These are phyloP conservation scores for Drosophila aff. DNA, from an alignment of 1,140 invertebrate genomes.

Conservation along the genomic window DNA sequence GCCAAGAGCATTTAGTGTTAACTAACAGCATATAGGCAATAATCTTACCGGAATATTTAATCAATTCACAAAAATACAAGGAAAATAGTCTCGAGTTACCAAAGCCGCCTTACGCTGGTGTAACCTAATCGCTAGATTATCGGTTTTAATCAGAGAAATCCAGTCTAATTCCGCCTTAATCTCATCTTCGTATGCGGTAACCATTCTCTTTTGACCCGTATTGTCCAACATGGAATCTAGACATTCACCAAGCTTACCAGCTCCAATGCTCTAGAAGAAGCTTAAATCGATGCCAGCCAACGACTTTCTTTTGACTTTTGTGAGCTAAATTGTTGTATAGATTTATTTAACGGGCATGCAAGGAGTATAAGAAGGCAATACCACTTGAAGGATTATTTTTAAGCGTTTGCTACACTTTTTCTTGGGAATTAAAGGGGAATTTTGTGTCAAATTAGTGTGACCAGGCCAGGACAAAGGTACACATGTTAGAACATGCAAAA, in stretches of 20 bases:
- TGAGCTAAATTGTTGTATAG: background rate
- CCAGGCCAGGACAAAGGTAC: background rate
- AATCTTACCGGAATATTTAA: background rate
- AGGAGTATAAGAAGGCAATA: background rate
- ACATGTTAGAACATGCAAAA: background rate
- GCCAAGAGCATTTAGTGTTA: background rate
- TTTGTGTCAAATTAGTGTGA: background rate
- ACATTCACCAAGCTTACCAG: slow-evolving; percentile 23
- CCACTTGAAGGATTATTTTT: background rate
- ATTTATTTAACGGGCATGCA: background rate
- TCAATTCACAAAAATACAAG: background rate
- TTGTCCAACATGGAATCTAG: slow-evolving; percentile 21
- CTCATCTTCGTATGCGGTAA: slow-evolving; percentile 15
- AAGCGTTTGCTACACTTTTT: background rate
- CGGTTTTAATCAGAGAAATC: slow-evolving; percentile 1
- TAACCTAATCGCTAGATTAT: slow-evolving; percentile 11
- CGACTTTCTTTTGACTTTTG: slow-evolving; percentile 20
- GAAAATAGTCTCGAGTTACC: background rate
- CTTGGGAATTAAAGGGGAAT: background rate
- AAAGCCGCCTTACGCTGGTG: background rate
- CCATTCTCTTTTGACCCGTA: slow-evolving; percentile 48
- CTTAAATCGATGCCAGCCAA: slow-evolving; percentile 24
- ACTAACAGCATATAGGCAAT: background rate
- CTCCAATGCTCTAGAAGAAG: slow-evolving; percentile 16
- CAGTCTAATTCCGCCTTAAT: slow-evolving; percentile 1